phyloP scores from a whole-genome alignment of 2,797 vertebrate species.

The Melanotaenia boesemani region DNA sequence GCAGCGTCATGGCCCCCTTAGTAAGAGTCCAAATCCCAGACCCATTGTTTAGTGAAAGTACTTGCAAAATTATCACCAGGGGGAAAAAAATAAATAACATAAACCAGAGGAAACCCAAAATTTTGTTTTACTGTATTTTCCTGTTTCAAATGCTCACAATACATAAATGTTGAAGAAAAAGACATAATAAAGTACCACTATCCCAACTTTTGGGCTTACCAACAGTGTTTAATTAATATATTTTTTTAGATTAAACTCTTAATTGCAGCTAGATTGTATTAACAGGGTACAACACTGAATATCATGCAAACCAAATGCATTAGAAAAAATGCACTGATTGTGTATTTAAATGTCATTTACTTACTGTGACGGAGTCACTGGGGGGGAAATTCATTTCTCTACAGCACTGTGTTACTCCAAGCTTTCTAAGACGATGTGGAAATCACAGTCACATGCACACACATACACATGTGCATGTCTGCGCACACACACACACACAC shows the following conservation, averaged over 20 bases:
- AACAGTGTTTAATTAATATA: not conserved
- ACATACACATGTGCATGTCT: not conserved
- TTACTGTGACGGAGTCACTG: constrained; percentile 11
- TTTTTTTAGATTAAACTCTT: not conserved
- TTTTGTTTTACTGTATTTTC: not conserved
- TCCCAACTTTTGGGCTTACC: not conserved
- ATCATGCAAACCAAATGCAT: not conserved
- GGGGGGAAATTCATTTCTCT: constrained; percentile 23
- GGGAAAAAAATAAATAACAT: too few species aligned
- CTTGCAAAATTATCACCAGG: not conserved
- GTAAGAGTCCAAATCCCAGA: not conserved
- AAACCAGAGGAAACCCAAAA: not conserved
- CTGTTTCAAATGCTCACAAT: not conserved
- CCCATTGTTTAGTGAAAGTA: not conserved
- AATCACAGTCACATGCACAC: constrained; percentile 35
- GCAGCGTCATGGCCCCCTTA: too few species aligned
- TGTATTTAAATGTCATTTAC: not conserved
- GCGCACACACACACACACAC: constrained; percentile 16
- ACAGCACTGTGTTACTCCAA: constrained; percentile 10
- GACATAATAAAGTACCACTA: not conserved
- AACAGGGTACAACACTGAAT: too few species aligned
- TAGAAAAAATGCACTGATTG: not conserved
- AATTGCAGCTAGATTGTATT: not conserved
- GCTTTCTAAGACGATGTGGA: constrained; percentile 38
- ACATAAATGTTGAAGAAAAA: not conserved